phyloP scores from a whole-genome alignment of 2,797 vertebrate genomes.

The Synanceia verrucosa region DNA sequence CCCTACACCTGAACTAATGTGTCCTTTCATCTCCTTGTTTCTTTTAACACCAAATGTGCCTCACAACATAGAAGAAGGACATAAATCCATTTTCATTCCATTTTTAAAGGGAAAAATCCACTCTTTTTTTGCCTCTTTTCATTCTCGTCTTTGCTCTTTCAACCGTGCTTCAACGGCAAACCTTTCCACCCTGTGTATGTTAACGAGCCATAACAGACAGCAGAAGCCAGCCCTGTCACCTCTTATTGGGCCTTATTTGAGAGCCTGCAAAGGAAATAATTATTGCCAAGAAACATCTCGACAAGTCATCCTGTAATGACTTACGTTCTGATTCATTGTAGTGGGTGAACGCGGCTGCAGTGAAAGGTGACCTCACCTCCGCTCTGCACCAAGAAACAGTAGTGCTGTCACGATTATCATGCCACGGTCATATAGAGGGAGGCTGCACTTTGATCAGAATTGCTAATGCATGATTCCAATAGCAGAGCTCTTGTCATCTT shows the following conservation, averaged over 20 bases:
- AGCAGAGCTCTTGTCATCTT: slow-evolving; percentile 69
- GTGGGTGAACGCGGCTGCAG: slow-evolving; percentile 41
- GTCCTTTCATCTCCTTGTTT: slow-evolving; percentile 8
- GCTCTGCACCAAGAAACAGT: slow-evolving; percentile 54
- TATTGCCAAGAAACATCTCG: slow-evolving; percentile 56
- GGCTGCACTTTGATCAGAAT: slow-evolving; percentile 77
- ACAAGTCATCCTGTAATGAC: slow-evolving; percentile 49
- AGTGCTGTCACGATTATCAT: slow-evolving; percentile 59
- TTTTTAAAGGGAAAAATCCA: slow-evolving; percentile 11
- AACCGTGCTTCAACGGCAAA: slow-evolving; percentile 40
- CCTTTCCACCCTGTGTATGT: slow-evolving; percentile 69
- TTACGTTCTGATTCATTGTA: slow-evolving; percentile 65
- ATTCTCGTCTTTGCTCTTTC: slow-evolving; percentile 41
- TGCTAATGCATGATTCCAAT: slow-evolving; percentile 67
- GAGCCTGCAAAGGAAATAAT: slow-evolving; percentile 64
- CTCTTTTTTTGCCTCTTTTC: slow-evolving; percentile 18
- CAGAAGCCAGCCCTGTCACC: slow-evolving; percentile 76
- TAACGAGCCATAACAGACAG: slow-evolving; percentile 78
- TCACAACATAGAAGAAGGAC: background rate
- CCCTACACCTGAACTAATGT: slow-evolving; percentile 1
- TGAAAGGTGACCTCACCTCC: slow-evolving; percentile 74
- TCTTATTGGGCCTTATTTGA: slow-evolving; percentile 59
- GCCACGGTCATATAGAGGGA: slow-evolving; percentile 51
- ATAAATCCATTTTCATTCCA: slow-evolving; percentile 22
- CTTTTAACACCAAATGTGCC: slow-evolving; percentile 3